Evolutionary conservation across 2,113 vertebrate genomes (phyloP), one percentile per base, ranked within the genome.

Genomic region (Hemiscyllium ocellatum): DNA sequence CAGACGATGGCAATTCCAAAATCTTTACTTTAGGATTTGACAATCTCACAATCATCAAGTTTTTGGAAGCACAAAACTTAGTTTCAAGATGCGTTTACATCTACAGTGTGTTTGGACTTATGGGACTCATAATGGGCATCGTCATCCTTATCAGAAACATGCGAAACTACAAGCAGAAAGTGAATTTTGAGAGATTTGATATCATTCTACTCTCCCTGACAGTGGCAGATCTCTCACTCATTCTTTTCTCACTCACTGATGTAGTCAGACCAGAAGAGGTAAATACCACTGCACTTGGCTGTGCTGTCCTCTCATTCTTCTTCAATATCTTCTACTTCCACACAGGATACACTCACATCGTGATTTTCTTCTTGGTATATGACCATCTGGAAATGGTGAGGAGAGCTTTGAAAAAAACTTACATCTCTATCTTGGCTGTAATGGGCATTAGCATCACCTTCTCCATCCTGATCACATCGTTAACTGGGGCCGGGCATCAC

Each of bases 211-310:
- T 97, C 47, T 96, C 96, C 42, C 98, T 98, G 90, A 97, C 97
- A 0, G 47, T 97, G 96, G 96, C 97, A n/a, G 97, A 98, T 26
- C 90, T 98, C 69, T 94, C 98, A 19, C 96, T 98, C 33, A 96
- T 98, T 10, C 93, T 98, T 56, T 96, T 98, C 1, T 98, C 98
- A 0, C 96, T 98, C n/a, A 98, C 97, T 5, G 96, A 96, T 0
- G 96, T 97, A 72, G 50, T 96, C 0, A 97, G 97, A 83, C 98
- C 98, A 0, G 1, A 94, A 33, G 97, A 98, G 96, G 95, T 98
- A 94, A 1, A 0, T 33, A 96, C 96, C 52, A 97, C 97, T 1
- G 96, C 96, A 24, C 78, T 98, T 0, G 17, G 96, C 2, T 98
- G 98, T 7, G 98, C 97, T 0, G 0, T 96, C 0, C 97, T 99